Percentiles rank a stretch among this genome's conserved stretches.
Evolutionary conservation across 1,140 invertebrate species (phyloP).

Genomic region (Episyrphus balteatus): DNA sequence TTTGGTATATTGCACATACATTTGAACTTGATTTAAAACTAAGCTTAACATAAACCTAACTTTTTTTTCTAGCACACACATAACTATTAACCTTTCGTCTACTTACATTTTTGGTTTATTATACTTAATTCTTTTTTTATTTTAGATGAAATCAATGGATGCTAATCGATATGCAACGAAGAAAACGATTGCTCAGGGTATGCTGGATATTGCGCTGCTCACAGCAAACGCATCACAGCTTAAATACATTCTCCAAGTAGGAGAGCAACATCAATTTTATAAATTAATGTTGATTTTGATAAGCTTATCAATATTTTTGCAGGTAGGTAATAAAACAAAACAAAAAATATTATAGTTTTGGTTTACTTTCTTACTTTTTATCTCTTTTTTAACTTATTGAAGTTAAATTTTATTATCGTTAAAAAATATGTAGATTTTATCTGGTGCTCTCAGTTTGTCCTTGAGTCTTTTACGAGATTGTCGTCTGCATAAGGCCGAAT

Average conservation of each 20-base stretch:
- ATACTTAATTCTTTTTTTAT: constrained; percentile 8
- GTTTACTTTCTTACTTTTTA: no score
- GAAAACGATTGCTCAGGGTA: constrained; percentile 76
- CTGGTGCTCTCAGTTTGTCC: constrained; percentile 56
- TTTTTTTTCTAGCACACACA: no score
- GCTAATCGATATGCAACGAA: constrained; percentile 76
- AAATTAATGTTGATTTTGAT: constrained; percentile 69
- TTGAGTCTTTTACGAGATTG: constrained; percentile 65
- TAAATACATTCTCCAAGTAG: constrained; percentile 75
- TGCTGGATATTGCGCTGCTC: constrained; percentile 66
- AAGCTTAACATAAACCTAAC: no score
- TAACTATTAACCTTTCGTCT: no score
- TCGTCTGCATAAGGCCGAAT: constrained; percentile 54
- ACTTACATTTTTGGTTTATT: no score
- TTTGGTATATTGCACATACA: no score
- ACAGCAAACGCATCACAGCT: constrained; percentile 80
- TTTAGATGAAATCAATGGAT: constrained; percentile 56
- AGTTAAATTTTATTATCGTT: no score
- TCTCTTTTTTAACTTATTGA: no score
- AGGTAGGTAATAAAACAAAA: constrained; percentile 48
- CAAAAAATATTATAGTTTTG: background rate
- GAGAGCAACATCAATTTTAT: constrained; percentile 72
- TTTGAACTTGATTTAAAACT: no score
- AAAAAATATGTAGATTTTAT: constrained; percentile 41
- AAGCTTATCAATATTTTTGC: constrained; percentile 71